These are phyloP conservation scores for Chloropsis cyanopogon DNA, from an alignment of 2,113 vertebrate genomes.

Conservation along the genomic window DNA sequence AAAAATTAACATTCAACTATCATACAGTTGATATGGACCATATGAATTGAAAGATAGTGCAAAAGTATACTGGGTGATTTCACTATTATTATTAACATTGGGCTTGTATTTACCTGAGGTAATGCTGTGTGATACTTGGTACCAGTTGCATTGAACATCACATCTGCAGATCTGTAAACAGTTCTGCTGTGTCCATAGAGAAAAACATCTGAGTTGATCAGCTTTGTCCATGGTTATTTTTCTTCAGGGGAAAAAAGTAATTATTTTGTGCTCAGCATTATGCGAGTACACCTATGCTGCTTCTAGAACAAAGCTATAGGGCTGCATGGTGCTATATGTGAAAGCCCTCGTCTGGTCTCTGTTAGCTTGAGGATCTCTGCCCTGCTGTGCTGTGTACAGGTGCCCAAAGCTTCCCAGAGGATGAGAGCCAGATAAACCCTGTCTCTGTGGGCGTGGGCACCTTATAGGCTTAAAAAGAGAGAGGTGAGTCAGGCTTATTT, in stretches of 20 bases:
- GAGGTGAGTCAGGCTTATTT: neutral
- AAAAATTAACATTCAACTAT: slow-evolving; percentile 5
- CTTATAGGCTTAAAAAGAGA: neutral
- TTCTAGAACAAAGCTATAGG: neutral
- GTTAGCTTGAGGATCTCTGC: neutral
- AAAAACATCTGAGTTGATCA: neutral
- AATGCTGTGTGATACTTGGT: neutral
- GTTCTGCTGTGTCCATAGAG: neutral
- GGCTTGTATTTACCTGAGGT: neutral
- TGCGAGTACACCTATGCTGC: neutral
- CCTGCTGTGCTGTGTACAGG: neutral
- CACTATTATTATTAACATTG: neutral
- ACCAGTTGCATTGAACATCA: neutral
- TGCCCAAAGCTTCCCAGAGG: neutral
- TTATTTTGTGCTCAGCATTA: neutral
- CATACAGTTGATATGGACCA: neutral
- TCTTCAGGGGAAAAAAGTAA: neutral
- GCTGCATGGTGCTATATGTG: neutral
- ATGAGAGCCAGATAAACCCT: neutral
- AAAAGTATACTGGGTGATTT: neutral
- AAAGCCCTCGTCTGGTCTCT: neutral
- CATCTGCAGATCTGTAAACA: neutral
- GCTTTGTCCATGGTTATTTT: neutral
- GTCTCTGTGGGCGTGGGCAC: neutral
- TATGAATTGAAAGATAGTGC: neutral